phyloP scores from a whole-genome alignment of 92 coral and sea anemone species.

The Parazoanthus atlanticus region DNA sequence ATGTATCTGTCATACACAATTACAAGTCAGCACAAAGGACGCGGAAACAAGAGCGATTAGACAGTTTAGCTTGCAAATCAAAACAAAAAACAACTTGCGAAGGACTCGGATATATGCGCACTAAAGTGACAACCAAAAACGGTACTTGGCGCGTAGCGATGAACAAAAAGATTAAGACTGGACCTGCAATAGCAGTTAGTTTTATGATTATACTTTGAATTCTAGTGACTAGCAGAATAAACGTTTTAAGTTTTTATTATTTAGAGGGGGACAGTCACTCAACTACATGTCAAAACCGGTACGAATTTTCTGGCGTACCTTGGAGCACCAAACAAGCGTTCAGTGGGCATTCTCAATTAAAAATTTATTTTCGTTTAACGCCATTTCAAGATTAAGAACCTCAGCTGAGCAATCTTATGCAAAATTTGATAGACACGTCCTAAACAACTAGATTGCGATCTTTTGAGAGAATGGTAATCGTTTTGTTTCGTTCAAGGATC shows the following conservation, averaged over 20 bases:
- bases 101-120: not conserved
- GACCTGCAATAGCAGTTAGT: not conserved
- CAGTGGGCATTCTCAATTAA: not conserved
- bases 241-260: not conserved
- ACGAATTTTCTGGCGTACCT: not conserved
- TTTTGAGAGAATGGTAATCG: slow-evolving; percentile 34
- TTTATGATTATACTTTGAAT: not conserved
- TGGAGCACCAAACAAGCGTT: not conserved
- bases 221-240: not conserved
- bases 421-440: slow-evolving; percentile 40
- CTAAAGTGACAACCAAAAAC: slow-evolving; percentile 5
- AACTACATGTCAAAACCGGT: not conserved
- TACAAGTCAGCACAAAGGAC: slow-evolving; percentile 12
- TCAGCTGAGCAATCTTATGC: slow-evolving; percentile 69
- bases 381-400: slow-evolving; percentile 37
- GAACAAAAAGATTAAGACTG: not conserved
- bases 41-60: not conserved
- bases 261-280: too few relatives aligned
- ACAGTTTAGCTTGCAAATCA: not conserved
- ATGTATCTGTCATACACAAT: slow-evolving; percentile 12
- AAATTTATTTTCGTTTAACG: slow-evolving; percentile 41
- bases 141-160: not conserved
- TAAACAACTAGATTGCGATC: slow-evolving; percentile 38
- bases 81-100: slow-evolving; percentile 7
- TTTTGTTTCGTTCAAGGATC: slow-evolving; percentile 34